Evolutionary conservation across 1,140 invertebrate genomes (phyloP).

Genomic region (Thalassaphorura encarpata): DNA sequence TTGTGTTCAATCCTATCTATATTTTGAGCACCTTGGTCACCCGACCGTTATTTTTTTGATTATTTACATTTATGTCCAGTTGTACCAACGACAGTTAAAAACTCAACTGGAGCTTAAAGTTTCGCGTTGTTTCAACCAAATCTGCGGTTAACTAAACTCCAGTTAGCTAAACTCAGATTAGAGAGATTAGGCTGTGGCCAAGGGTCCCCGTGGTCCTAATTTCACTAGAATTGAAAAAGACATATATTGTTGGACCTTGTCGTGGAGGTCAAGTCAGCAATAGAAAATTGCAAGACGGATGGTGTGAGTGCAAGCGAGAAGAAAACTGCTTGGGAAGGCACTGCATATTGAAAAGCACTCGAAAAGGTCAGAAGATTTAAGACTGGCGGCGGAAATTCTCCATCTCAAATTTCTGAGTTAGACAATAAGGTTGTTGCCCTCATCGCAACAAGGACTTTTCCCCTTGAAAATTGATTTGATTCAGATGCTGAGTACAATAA

Average conservation of each 20-base stretch:
- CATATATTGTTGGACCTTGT: too few relatives aligned
- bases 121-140: too few relatives aligned
- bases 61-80: too few relatives aligned
- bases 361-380: not conserved
- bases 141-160: too few relatives aligned
- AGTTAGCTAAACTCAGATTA: too few relatives aligned
- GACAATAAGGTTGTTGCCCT: not conserved
- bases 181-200: not conserved
- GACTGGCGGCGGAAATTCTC: not conserved
- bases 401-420: not conserved
- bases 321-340: not conserved
- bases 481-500: constrained; percentile 2
- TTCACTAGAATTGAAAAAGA: not conserved
- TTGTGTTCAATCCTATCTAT: too few relatives aligned
- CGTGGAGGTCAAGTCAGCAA: too few relatives aligned
- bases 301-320: not conserved
- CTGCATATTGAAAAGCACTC: not conserved
- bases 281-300: constrained; percentile 9
- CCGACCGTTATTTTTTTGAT: too few relatives aligned
- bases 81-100: too few relatives aligned
- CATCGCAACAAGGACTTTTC: not conserved
- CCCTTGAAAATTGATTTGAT: not conserved
- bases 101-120: too few relatives aligned
- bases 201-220: not conserved
- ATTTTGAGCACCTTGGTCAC: too few relatives aligned